Conservation (phyloP, 2,113 vertebrate genomes). For the Bos taurus region ARS-UCD2.0 NC_037339.1:11234001-11234500, state of each 20-base stretch:
- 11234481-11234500: neutral
- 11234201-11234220: neutral
- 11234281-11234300: neutral
- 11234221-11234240: neutral
- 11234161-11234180: neutral
- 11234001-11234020: neutral
- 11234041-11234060: neutral
- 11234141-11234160: neutral
- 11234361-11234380: neutral
- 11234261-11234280: neutral
- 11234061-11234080: neutral
- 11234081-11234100: conserved; percentile 6
- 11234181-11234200: conserved; percentile 22
- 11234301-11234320: neutral
- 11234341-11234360: neutral
- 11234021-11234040: neutral
- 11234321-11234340: neutral
- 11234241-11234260: neutral
- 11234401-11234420: neutral
- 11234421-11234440: neutral
- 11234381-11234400: neutral
- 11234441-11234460: neutral
- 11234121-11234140: neutral
- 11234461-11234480: neutral
- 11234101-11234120: neutral